Percentiles rank a stretch among this genome's conserved stretches.
Conservation (phyloP, 2,113 vertebrate species). For the Psammodynastes pulverulentus region DNA sequence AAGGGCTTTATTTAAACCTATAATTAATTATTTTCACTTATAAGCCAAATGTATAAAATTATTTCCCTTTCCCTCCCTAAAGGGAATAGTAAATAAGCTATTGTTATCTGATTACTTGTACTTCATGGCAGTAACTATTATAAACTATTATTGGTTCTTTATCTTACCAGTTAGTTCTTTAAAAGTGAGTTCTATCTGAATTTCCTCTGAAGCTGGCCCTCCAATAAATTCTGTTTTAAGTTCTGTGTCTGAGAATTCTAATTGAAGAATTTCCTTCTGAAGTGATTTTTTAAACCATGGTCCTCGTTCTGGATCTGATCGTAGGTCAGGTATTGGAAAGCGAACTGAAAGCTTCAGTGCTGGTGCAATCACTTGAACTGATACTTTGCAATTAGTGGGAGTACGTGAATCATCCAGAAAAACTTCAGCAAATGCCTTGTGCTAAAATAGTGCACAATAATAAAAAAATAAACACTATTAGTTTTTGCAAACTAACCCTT, state of each 20-base stretch:
- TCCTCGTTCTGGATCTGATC: slow-evolving; percentile 94
- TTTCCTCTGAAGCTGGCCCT: slow-evolving; percentile 85
- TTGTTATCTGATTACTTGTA: not conserved
- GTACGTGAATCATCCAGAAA: slow-evolving; percentile 90
- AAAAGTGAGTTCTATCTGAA: slow-evolving; percentile 92
- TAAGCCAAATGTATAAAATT: not conserved
- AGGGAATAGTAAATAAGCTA: not conserved
- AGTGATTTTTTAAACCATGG: slow-evolving; percentile 98
- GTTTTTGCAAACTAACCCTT: not conserved
- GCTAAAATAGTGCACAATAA: slow-evolving; percentile 68
- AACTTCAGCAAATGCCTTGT: slow-evolving; percentile 97
- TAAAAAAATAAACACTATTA: not conserved
- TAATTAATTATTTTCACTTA: not conserved
- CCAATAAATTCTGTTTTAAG: slow-evolving; percentile 89
- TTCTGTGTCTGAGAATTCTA: slow-evolving; percentile 85
- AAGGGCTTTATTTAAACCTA: not conserved
- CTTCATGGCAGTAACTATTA: not conserved
- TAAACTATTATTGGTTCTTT: not conserved
- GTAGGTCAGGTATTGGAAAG: slow-evolving; percentile 95
- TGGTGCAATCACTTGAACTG: slow-evolving; percentile 81
- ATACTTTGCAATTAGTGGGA: slow-evolving; percentile 83
- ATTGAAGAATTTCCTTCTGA: slow-evolving; percentile 88
- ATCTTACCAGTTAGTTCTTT: slow-evolving; percentile 85
- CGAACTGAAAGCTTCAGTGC: slow-evolving; percentile 82
- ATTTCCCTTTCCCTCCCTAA: not conserved